A percentile compares a stretch with the other conserved stretches of the same genome.
Conservation (phyloP, 2,113 vertebrate species). For the Entomyzon cyanotis region DNA sequence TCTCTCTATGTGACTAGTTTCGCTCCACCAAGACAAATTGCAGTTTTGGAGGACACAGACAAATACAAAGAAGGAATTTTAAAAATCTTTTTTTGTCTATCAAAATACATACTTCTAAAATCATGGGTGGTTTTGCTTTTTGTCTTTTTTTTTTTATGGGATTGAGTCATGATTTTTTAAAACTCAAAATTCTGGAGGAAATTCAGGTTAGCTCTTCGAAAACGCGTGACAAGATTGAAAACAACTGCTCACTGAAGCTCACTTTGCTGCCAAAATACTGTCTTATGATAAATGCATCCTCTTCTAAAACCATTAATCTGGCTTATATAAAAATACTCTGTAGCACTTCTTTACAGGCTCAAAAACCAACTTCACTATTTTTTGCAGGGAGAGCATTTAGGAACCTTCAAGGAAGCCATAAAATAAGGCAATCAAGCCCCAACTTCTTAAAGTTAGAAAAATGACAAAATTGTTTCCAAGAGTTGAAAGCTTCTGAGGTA, state of each 20-base stretch:
- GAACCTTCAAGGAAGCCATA: conserved; percentile 20
- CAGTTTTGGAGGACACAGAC: not conserved
- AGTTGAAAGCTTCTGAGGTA: not conserved
- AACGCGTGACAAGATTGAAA: conserved; percentile 39
- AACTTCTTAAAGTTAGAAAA: conserved; percentile 36
- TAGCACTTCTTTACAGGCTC: conserved; percentile 9
- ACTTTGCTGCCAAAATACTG: conserved; percentile 45
- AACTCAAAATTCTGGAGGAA: conserved; percentile 33
- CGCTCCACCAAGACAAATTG: not conserved
- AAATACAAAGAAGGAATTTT: not conserved
- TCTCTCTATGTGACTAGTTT: not conserved
- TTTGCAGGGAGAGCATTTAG: conserved; percentile 17
- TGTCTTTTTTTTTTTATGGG: not conserved
- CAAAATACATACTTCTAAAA: not conserved
- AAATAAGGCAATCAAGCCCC: conserved; percentile 29
- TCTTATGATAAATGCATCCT: conserved; percentile 53
- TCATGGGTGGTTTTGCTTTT: not conserved
- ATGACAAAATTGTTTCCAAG: conserved; percentile 29
- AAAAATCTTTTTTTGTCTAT: not conserved
- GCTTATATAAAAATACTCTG: conserved; percentile 43
- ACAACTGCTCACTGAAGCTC: conserved; percentile 46
- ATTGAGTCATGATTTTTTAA: conserved; percentile 30
- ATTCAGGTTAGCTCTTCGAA: conserved; percentile 17
- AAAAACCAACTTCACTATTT: not conserved
- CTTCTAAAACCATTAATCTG: conserved; percentile 54